Base-by-base conservation (phyloP, 2,797 vertebrate species). In the Platyrinchus mystaceus region DNA sequence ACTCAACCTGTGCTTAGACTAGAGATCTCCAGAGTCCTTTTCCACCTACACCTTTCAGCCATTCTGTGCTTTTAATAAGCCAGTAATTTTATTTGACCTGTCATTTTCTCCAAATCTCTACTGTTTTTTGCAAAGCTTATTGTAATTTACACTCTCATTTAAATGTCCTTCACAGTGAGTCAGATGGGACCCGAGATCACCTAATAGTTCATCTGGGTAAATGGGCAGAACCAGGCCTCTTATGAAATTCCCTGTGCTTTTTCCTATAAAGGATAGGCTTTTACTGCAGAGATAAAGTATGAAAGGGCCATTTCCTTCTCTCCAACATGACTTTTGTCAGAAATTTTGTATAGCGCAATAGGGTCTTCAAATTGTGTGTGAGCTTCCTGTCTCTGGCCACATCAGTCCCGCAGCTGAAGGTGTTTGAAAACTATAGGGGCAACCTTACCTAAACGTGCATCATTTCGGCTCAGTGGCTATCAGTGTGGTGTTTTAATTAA, bases 41-140 rank as follows among this genome's bases (percentile, higher is more conserved):
- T 84, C 83, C 67, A 84, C 74, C 70, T 95, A 90, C 80, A 43
- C 34, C 67, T 84, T 95, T 90, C 90, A 95, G 56, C 67, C 63
- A 66, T 83, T 76, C 67, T 74, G 56, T 59, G 77, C 86, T 90
- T 94, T 91, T 94, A 95, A 96, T 94, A 94, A 96, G 77, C 55
- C 41, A 39, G 85, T 91, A 82, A 91, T 94, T 96, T 94, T 94
- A 93, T 95, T 84, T 94, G 91, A 91, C 85, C 87, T 95, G 80
- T 87, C 77, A 58, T 91, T 94, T 94, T 90, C 90, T 93, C 67
- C 85, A 86, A 82, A 90, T 84, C 80, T 91, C 80, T 70, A 6
- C 85, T 88, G 85, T n/a, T 95, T 94, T 87, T 92, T 59, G 67
- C 14, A 10, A 91, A 92, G 94, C 82, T 76, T 90, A 84, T 79